A percentile compares a stretch with the other conserved stretches of the same genome.
Conservation (phyloP, 2,113 vertebrate species). For the Sinocyclocheilus anophthalmus region DNA sequence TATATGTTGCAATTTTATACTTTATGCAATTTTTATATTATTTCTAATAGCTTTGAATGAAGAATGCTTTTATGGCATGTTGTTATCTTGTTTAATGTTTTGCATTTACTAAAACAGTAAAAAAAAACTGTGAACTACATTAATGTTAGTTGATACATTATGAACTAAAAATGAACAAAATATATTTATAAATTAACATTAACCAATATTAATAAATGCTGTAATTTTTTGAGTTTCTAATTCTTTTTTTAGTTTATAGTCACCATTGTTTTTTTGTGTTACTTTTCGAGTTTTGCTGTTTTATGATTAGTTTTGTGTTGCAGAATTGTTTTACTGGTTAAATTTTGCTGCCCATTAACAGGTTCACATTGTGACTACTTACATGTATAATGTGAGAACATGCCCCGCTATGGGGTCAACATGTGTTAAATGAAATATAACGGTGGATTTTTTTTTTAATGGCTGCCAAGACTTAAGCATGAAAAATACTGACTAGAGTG, state of each 20-base stretch:
- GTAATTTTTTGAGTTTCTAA: not conserved
- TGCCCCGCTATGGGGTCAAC: not conserved
- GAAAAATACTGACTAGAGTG: not conserved
- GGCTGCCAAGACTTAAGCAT: not conserved
- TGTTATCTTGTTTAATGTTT: not conserved
- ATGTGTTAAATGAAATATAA: not conserved
- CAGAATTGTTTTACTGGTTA: not conserved
- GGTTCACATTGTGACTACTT: not conserved
- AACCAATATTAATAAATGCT: not conserved
- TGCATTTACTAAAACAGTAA: not conserved
- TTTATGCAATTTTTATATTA: too few relatives aligned
- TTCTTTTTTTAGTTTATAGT: too few relatives aligned
- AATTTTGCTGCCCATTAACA: not conserved
- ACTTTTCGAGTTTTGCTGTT: not conserved
- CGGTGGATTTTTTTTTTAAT: not conserved
- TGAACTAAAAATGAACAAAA: not conserved
- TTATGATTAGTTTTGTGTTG: not conserved
- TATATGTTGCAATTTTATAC: not conserved
- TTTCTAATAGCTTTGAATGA: not conserved
- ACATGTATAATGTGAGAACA: not conserved
- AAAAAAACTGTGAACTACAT: not conserved
- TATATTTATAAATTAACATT: not conserved
- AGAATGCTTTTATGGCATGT: not conserved
- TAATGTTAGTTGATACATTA: not conserved
- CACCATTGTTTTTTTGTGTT: not conserved